These are phyloP conservation scores for Emydoidea blandingii DNA, from an alignment of 2,797 vertebrate genomes.

Conservation along the genomic window DNA sequence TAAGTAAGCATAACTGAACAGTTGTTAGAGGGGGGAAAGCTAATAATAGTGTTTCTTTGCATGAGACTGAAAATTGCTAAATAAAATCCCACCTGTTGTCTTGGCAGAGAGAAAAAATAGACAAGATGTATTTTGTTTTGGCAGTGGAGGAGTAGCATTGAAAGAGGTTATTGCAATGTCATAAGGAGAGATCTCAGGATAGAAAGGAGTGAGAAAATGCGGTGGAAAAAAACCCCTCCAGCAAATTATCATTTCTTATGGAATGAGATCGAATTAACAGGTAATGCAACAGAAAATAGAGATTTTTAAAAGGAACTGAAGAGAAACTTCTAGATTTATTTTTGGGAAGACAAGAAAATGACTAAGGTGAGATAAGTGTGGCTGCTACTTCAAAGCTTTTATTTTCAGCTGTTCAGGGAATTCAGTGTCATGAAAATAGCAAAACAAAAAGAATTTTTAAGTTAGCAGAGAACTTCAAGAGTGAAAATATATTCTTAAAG, in stretches of 20 bases:
- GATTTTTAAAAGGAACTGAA: neutral
- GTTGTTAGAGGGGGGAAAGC: neutral
- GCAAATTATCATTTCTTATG: neutral
- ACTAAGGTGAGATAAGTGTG: neutral
- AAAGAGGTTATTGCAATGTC: rapidly evolving
- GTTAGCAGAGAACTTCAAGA: slow-evolving; percentile 17
- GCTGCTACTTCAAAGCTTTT: slow-evolving; percentile 11
- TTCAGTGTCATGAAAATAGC: slow-evolving; percentile 14
- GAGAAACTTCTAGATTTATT: neutral
- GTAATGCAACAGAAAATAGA: neutral
- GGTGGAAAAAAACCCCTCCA: neutral
- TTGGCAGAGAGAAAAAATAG: rapidly evolving
- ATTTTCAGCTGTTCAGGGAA: slow-evolving; percentile 46
- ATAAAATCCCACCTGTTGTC: neutral
- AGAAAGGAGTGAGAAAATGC: neutral
- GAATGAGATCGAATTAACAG: neutral
- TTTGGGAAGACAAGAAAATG: neutral
- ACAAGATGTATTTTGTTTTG: neutral
- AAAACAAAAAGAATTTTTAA: neutral
- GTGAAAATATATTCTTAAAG: neutral
- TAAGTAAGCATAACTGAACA: neutral
- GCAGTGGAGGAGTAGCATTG: rapidly evolving
- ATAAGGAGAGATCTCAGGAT: neutral
- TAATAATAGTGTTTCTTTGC: neutral
- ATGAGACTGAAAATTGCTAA: neutral